Evolutionary conservation across 2,113 vertebrate genomes (phyloP), one percentile per base, ranked within the genome.

Genomic region (Gymnarchus niloticus): DNA sequence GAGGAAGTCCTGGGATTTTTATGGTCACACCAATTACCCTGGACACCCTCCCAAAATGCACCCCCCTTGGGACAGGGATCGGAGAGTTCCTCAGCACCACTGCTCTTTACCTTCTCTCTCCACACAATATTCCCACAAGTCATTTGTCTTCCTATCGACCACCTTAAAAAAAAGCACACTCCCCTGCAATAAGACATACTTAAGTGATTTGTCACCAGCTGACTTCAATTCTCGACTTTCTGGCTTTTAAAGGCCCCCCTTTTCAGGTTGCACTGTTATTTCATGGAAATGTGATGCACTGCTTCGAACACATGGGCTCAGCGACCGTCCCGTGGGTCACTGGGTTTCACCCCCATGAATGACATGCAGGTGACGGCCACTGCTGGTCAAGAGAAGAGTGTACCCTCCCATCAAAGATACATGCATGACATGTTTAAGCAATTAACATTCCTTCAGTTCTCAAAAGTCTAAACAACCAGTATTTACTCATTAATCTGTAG

Each of bases 121-220:
- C 5, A 61, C 48, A 25, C 19, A 25, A 49, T 54, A 86, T 86
- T 86, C 80, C 78, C 80, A 56, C 78, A 86, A 86, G 78, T 83
- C 85, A 61, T 86, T 83, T 86, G 85, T 86, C 85, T 86, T 86
- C 80, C 78, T 56, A 81, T 73, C 85, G 17, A 44, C 59, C 56
- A 10, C 5, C 25, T 54, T 19, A 51, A 57, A 59, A 44, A 76
- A 54, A 77, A 73, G 51, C 65, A 52, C 17, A 33, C 49, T 52
- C 33, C 56, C 78, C 59, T 69, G 80, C 56, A 81, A 80, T 65
- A 54, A 28, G 80, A 86, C 78, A 73, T 69, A 73, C 54, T 86
- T 83, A 73, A 81, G 78, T 61, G 85, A 86, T 83, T 83, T 86
- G 85, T 86, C 85, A 83, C 85, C 52, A 82, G 85, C 78, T 83